A percentile compares a stretch with the other conserved stretches of the same genome.
Evolutionary conservation across 2,113 vertebrate species (phyloP).

Genomic region (Toxostoma redivivum): DNA sequence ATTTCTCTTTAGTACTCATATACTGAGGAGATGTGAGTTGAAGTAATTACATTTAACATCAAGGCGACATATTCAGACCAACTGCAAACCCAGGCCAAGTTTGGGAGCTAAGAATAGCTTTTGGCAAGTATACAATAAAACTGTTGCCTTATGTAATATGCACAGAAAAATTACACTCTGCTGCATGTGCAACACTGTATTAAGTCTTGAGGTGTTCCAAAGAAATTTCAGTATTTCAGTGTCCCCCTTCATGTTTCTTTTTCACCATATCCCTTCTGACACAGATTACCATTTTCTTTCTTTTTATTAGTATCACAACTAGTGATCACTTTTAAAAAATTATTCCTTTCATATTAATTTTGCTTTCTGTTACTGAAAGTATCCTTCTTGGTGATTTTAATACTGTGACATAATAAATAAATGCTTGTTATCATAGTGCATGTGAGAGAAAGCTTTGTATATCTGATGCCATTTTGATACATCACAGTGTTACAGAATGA

Average conservation of each 20-base stretch:
- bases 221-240: neutral
- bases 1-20: neutral
- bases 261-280: neutral
- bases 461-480: neutral
- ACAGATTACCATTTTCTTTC: neutral
- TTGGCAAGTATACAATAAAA: neutral
- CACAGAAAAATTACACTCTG: neutral
- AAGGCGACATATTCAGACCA: neutral
- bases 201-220: neutral
- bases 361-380: neutral
- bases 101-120: neutral
- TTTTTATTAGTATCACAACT: neutral
- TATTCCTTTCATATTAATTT: neutral
- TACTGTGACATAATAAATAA: neutral
- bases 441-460: neutral
- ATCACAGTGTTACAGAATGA: neutral
- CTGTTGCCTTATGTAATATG: neutral
- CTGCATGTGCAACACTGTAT: neutral
- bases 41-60: neutral
- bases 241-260: neutral
- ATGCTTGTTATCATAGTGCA: neutral
- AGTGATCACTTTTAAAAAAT: neutral
- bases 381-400: neutral
- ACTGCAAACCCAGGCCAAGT: neutral
- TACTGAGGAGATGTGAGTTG: neutral